Percentiles rank a stretch among this genome's conserved stretches.
These are phyloP conservation scores for Nephrotoma flavescens DNA, from an alignment of 2,888 invertebrate species.

Conservation along the genomic window DNA sequence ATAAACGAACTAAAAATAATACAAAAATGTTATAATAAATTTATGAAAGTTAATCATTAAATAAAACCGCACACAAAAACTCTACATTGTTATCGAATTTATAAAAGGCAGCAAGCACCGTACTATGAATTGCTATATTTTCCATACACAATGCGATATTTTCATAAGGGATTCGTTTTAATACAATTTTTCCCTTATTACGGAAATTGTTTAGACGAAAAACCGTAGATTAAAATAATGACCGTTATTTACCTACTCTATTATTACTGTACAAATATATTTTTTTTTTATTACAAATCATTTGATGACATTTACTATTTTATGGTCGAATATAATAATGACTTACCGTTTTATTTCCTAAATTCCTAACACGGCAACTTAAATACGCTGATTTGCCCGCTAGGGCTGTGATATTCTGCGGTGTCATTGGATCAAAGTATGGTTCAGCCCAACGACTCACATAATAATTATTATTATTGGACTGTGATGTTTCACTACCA, in stretches of 20 bases:
- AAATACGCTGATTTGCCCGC: constrained; percentile 51
- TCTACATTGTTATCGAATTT: neutral
- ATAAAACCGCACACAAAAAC: neutral
- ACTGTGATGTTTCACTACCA: constrained; percentile 18
- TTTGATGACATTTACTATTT: neutral
- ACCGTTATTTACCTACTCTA: neutral
- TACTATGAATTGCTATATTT: neutral
- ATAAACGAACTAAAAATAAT: neutral
- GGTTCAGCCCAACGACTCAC: constrained; percentile 37
- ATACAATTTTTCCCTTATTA: neutral
- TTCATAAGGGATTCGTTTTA: neutral
- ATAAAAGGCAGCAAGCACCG: neutral
- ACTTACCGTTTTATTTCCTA: constrained; percentile 34
- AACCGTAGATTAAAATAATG: neutral
- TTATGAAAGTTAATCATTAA: neutral
- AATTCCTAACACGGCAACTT: constrained; percentile 31
- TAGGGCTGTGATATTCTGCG: constrained; percentile 63
- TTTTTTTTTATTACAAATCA: neutral
- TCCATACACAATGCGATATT: neutral
- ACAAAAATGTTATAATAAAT: neutral
- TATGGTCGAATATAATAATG: neutral
- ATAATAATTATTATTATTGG: constrained; percentile 20
- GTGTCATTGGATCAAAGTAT: constrained; percentile 58
- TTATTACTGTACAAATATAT: neutral
- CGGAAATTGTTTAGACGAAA: neutral